Base-by-base conservation (phyloP, 2,888 invertebrate species). In the Dysmachus trigonus region DNA sequence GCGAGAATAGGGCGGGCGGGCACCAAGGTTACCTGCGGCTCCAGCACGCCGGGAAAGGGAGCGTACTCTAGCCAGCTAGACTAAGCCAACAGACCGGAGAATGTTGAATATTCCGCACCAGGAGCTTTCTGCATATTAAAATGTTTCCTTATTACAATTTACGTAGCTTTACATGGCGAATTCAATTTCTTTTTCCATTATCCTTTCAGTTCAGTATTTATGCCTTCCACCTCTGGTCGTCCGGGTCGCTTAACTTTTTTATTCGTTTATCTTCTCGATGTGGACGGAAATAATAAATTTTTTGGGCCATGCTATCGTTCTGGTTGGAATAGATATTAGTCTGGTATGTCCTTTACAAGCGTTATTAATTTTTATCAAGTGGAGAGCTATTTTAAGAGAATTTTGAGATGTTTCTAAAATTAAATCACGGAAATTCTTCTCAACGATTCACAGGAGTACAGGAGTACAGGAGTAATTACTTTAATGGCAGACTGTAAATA, bases 141-240 rank as follows among this genome's bases (percentile, higher is more conserved):
- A 83, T 83, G 83, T 72, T 83, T 83, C 83, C 83, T 83, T 72
- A 83, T 83, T 83, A 83, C 72, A 83, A 83, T 83, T 83, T 83
- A 83, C 83, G 83, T 83, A 22, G 83, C 72, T 83, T 83, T 72
- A 72, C 83, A 72, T 83, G 30, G 83, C 13, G 41, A 72, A 83
- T 83, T 83, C 83, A 83, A 83, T 83, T 83, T 83, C 72, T 83
- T 83, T 83, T 83, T 83, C 83, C 72, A 83, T 83, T 83, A 83
- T 72, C 83, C 83, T 83, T 83, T 83, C 72, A 83, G 83, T 72
- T 83, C 41, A 72, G 83, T 72, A 83, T 83, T 83, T 72, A 83
- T 83, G 72, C 72, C 30, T 83, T 83, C 83, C 72, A 72, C 41
- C 72, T 72, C 72, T 83, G 83, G 72, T 41, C 72, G 71, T 72